These are phyloP conservation scores for Aphaenogaster ashmeadi DNA, from an alignment of 1,140 invertebrate genomes.

Conservation along the genomic window DNA sequence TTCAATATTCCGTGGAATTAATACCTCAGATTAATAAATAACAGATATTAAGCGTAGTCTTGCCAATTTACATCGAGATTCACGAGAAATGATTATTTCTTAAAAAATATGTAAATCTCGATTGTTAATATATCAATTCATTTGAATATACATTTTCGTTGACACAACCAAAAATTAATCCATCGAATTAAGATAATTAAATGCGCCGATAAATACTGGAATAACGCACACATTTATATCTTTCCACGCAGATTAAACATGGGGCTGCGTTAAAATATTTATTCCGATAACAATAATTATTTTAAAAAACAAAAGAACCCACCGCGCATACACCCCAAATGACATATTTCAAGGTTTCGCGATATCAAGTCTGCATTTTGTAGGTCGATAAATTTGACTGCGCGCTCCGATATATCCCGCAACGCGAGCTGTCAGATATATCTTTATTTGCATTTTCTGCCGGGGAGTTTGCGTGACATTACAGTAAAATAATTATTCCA, in stretches of 20 bases:
- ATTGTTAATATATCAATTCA: neutral
- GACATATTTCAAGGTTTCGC: slow-evolving; percentile 36
- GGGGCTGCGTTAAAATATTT: neutral
- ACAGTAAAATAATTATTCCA: slow-evolving; percentile 52
- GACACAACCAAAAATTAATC: neutral
- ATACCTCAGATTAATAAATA: slow-evolving; percentile 26
- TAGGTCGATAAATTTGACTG: slow-evolving; percentile 30
- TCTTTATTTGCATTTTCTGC: slow-evolving; percentile 47
- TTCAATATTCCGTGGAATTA: slow-evolving; percentile 20
- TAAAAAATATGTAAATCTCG: neutral
- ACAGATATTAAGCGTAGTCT: neutral
- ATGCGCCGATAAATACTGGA: neutral
- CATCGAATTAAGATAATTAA: slow-evolving; percentile 14
- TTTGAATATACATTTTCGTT: neutral
- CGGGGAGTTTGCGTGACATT: slow-evolving; percentile 32
- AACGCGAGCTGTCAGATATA: slow-evolving; percentile 40
- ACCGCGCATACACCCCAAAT: neutral
- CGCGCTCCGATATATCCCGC: neutral
- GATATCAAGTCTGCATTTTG: slow-evolving; percentile 7
- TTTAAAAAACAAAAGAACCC: neutral
- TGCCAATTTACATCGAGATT: neutral
- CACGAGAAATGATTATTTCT: neutral
- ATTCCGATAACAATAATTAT: neutral
- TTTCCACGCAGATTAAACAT: neutral
- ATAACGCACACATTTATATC: neutral